Percentiles rank a stretch among this genome's conserved stretches.
Evolutionary conservation across 2,113 vertebrate species (phyloP).

Genomic region (Ailuropoda melanoleuca): DNA sequence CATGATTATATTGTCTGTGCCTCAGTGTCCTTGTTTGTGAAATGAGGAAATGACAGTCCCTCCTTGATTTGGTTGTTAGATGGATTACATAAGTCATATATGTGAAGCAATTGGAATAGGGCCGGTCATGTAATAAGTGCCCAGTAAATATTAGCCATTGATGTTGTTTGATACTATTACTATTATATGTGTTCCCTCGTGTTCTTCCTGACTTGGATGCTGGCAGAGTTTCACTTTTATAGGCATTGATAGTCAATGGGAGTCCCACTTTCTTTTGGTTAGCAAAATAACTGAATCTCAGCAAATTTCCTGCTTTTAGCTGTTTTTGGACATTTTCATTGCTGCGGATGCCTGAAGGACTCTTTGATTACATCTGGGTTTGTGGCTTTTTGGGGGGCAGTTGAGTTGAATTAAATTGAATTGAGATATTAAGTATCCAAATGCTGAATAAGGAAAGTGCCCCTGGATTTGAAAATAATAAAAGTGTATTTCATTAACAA

Average conservation of each 20-base stretch:
- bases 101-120: fast-evolving
- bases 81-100: neutral
- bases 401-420: neutral
- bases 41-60: neutral
- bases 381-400: constrained; percentile 49
- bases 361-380: constrained; percentile 22
- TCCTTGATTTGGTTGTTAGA: fast-evolving
- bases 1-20: neutral
- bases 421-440: neutral
- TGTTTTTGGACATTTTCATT: neutral
- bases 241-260: neutral
- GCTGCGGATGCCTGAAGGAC: neutral
- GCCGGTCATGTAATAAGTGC: neutral
- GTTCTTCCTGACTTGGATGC: neutral
- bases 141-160: neutral
- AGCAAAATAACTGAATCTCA: neutral
- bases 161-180: neutral
- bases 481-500: neutral
- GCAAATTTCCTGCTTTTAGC: constrained; percentile 25
- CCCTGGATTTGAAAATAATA: neutral
- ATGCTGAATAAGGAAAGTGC: neutral
- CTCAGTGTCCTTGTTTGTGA: neutral
- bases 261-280: neutral
- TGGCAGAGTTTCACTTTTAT: neutral
- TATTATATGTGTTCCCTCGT: neutral